Conservation (phyloP, 2,888 invertebrate species). For the Terebella lapidaria region DNA sequence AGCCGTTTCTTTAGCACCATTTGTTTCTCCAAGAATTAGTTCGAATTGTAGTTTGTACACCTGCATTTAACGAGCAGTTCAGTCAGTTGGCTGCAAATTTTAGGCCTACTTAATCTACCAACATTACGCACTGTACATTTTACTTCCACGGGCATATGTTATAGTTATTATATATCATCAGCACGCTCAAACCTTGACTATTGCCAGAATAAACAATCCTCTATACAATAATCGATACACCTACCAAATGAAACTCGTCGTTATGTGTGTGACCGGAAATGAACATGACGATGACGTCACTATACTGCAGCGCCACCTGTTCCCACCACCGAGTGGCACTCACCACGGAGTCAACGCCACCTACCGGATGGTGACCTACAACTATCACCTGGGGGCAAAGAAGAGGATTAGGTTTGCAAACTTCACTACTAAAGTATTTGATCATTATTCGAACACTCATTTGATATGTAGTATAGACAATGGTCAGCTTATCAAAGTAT, state of each 20-base stretch:
- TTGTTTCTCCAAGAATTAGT: too few relatives aligned
- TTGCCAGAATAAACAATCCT: too few relatives aligned
- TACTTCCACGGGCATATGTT: background rate
- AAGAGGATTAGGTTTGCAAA: too few relatives aligned
- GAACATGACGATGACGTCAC: conserved; percentile 17
- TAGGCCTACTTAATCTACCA: background rate
- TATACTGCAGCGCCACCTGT: conserved; percentile 12
- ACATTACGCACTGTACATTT: too few relatives aligned
- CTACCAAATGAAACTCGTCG: conserved; percentile 19
- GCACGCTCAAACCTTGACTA: background rate
- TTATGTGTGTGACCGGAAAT: conserved; percentile 21
- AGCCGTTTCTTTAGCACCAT: too few relatives aligned
- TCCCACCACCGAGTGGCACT: conserved; percentile 4
- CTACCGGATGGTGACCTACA: conserved; percentile 15
- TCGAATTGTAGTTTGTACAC: too few relatives aligned
- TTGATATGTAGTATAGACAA: too few relatives aligned
- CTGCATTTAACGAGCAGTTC: too few relatives aligned
- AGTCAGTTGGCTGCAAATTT: too few relatives aligned
- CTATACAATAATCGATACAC: conserved; percentile 1
- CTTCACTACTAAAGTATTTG: too few relatives aligned
- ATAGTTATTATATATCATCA: background rate
- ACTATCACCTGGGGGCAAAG: conserved; percentile 17
- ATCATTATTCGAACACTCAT: too few relatives aligned
- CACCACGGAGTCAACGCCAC: conserved; percentile 7
- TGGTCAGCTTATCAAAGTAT: too few relatives aligned